These are phyloP conservation scores for Diloba caeruleocephala DNA, from an alignment of 2,888 invertebrate species.

Conservation along the genomic window DNA sequence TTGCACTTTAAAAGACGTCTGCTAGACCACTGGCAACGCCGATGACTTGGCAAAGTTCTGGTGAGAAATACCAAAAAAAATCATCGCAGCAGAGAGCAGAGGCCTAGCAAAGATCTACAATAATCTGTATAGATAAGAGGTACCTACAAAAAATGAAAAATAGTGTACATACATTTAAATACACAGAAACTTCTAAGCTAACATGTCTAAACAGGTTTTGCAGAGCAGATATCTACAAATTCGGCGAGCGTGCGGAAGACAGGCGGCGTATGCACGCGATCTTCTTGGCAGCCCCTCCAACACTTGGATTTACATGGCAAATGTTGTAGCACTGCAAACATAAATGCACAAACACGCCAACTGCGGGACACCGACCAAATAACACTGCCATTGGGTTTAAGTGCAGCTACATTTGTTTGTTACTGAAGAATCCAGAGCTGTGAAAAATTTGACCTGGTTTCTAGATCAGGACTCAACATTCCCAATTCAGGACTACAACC, in stretches of 20 bases:
- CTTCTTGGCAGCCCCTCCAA: slow-evolving; percentile 53
- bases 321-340: slow-evolving; percentile 50
- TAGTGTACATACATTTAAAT: no score
- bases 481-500: slow-evolving; percentile 2
- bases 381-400: slow-evolving; percentile 37
- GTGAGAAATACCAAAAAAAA: neutral
- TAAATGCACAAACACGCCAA: slow-evolving; percentile 44
- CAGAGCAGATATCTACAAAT: slow-evolving; percentile 45
- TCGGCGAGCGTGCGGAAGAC: slow-evolving; percentile 47
- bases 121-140: no score
- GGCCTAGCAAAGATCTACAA: no score
- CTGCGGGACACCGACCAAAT: slow-evolving; percentile 22
- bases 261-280: slow-evolving; percentile 50
- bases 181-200: neutral
- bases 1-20: no score
- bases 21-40: no score
- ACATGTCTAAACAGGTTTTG: slow-evolving; percentile 31
- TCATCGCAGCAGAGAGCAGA: no score
- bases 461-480: neutral
- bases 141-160: no score
- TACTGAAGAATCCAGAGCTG: slow-evolving; percentile 20
- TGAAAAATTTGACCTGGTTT: slow-evolving; percentile 17
- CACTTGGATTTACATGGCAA: slow-evolving; percentile 58
- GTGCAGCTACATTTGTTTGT: slow-evolving; percentile 30
- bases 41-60: no score